Evolutionary conservation across 1,140 invertebrate species (phyloP).

Genomic region (Manduca sexta): DNA sequence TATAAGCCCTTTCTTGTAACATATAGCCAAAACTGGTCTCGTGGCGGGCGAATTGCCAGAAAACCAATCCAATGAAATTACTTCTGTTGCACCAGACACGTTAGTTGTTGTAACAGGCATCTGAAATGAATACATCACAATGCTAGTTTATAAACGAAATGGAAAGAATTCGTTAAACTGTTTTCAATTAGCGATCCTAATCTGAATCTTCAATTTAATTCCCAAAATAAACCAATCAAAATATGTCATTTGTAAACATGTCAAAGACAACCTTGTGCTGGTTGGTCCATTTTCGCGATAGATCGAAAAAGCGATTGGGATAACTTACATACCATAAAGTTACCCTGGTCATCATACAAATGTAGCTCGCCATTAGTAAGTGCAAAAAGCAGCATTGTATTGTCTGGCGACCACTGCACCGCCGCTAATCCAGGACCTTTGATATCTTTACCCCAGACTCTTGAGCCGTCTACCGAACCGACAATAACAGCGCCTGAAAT

Average conservation of each 20-base stretch:
- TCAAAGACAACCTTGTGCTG: no score
- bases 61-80: constrained; percentile 92
- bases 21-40: constrained; percentile 88
- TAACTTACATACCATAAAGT: constrained; percentile 78
- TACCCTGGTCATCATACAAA: constrained; percentile 94
- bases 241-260: no score
- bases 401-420: constrained; percentile 97
- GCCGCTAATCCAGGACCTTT: constrained; percentile 84
- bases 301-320: no score
- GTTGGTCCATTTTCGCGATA: no score
- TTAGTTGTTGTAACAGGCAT: constrained; percentile 80
- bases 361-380: constrained; percentile 93
- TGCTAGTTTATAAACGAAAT: constrained; percentile 8
- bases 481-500: constrained; percentile 74
- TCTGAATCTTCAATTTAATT: no score
- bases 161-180: no score
- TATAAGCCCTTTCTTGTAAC: constrained; percentile 89
- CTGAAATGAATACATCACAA: constrained; percentile 50
- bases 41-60: constrained; percentile 81
- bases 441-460: constrained; percentile 98
- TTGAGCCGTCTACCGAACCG: constrained; percentile 96
- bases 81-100: constrained; percentile 69
- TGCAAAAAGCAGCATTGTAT: constrained; percentile 92
- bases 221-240: no score
- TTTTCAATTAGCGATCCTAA: no score